phyloP scores from a whole-genome alignment of 2,113 vertebrate genomes.

The Candoia aspera region DNA sequence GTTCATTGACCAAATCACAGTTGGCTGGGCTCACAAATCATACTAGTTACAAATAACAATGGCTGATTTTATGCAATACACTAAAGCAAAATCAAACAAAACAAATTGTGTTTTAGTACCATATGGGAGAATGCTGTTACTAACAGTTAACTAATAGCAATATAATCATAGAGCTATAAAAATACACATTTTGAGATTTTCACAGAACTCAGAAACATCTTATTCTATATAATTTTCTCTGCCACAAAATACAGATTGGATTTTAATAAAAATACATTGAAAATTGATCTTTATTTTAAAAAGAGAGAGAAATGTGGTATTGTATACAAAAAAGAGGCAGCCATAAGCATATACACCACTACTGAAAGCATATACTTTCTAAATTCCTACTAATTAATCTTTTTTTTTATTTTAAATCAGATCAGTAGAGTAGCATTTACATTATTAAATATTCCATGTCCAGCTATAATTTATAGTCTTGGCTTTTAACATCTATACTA shows the following conservation, averaged over 20 bases:
- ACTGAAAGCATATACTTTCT: background rate
- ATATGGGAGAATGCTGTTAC: background rate
- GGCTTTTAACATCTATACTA: conserved; percentile 42
- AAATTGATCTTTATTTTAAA: background rate
- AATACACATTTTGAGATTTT: background rate
- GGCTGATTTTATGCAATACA: background rate
- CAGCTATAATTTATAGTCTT: conserved; percentile 13
- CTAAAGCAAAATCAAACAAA: background rate
- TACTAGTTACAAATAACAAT: background rate
- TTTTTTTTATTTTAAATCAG: background rate
- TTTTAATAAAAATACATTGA: background rate
- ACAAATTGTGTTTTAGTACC: background rate
- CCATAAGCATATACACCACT: background rate
- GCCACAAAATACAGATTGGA: background rate
- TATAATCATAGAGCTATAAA: background rate
- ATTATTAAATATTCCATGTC: background rate
- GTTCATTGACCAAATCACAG: background rate
- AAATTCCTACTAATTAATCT: background rate
- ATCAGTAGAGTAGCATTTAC: background rate
- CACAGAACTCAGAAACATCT: background rate
- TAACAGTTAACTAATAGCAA: background rate
- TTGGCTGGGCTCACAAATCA: background rate
- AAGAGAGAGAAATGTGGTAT: background rate
- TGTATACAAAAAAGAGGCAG: background rate
- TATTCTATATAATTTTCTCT: background rate